phyloP scores from a whole-genome alignment of 2,888 invertebrate species.

The Hoplodrina blanda region DNA sequence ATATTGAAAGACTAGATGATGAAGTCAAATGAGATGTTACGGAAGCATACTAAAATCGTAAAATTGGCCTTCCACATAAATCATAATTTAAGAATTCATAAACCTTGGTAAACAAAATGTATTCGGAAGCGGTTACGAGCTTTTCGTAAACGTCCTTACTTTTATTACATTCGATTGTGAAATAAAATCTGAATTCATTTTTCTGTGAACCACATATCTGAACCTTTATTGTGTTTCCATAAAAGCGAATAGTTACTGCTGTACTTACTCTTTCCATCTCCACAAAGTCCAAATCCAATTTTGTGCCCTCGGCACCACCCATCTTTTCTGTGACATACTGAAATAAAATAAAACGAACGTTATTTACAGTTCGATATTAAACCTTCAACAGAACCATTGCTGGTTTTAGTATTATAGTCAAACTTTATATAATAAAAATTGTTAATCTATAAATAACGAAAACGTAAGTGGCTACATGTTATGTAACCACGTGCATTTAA shows the following conservation, averaged over 20 bases:
- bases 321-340: conserved; percentile 99
- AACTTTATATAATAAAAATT: neutral
- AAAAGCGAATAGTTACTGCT: conserved; percentile 48
- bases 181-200: conserved; percentile 48
- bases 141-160: conserved; percentile 37
- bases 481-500: conserved; percentile 3
- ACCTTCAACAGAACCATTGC: conserved; percentile 5
- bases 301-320: conserved; percentile 99
- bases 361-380: conserved; percentile 14
- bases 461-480: neutral
- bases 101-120: conserved; percentile 34
- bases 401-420: too few relatives aligned
- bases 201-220: conserved; percentile 29
- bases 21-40: conserved; percentile 5
- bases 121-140: conserved; percentile 35
- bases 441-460: conserved; percentile 5
- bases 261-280: conserved; percentile 99
- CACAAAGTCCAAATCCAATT: conserved; percentile 99
- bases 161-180: conserved; percentile 53
- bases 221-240: conserved; percentile 43
- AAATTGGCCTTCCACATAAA: conserved; percentile 34
- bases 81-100: conserved; percentile 33
- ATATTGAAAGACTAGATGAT: conserved; percentile 1
- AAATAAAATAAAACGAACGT: conserved; percentile 80
- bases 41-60: conserved; percentile 9